phyloP scores from a whole-genome alignment of 2,797 vertebrate genomes.

The Mionectes olivaceus region DNA sequence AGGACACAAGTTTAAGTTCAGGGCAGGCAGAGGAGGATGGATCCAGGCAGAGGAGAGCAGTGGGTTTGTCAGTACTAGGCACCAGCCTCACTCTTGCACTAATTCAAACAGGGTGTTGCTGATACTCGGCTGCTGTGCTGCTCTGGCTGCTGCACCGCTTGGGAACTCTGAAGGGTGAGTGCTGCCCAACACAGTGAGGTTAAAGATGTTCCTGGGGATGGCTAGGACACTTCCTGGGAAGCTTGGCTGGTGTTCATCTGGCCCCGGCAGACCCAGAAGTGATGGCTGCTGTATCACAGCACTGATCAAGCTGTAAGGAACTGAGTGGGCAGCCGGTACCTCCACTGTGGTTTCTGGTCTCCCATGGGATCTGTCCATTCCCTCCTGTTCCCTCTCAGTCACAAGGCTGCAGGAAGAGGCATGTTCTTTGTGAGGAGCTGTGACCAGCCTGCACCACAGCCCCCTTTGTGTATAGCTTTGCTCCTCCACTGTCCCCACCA shows the following conservation, averaged over 20 bases:
- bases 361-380: background rate
- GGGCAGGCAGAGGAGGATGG: background rate
- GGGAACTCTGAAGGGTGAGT: background rate
- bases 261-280: background rate
- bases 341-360: background rate
- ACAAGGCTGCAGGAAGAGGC: background rate
- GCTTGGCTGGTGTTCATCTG: conserved; percentile 16
- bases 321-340: background rate
- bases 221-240: conserved; percentile 34
- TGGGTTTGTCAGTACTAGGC: background rate
- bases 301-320: background rate
- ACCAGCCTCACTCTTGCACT: background rate
- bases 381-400: background rate
- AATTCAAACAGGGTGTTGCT: background rate
- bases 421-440: background rate
- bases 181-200: background rate
- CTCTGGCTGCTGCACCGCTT: background rate
- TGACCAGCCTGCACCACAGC: background rate
- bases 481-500: background rate
- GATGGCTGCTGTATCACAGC: background rate
- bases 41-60: background rate
- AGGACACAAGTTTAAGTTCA: conserved; percentile 7
- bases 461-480: background rate
- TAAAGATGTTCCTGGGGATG: conserved; percentile 20
- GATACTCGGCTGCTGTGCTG: background rate